Conservation (phyloP, 2,113 vertebrate genomes). For the Megaptera novaeangliae region DNA sequence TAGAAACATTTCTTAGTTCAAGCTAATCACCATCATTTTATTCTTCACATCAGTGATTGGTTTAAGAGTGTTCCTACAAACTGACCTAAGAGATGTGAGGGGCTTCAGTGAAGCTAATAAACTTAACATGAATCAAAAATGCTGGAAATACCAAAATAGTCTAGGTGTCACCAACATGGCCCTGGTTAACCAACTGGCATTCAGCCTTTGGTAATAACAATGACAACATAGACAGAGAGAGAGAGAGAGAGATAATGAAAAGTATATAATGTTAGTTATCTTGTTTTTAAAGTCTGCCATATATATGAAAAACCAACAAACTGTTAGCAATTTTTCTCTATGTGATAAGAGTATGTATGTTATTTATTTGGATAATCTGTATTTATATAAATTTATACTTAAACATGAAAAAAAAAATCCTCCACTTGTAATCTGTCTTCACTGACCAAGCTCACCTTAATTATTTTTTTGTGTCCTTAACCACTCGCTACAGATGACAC, state of each 20-base stretch:
- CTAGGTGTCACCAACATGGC: not conserved
- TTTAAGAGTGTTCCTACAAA: not conserved
- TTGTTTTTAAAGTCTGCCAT: not conserved
- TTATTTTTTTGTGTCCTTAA: too few species aligned
- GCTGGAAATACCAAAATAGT: not conserved
- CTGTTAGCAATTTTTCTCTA: not conserved
- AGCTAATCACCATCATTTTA: not conserved
- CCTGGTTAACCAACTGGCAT: not conserved
- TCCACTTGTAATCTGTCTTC: too few species aligned
- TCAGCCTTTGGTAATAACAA: not conserved
- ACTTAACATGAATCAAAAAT: not conserved
- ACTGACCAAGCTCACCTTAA: too few species aligned
- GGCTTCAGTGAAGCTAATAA: not conserved
- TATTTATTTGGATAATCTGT: not conserved
- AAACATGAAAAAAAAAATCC: too few species aligned
- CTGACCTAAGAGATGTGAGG: not conserved
- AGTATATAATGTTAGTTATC: not conserved
- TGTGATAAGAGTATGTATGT: not conserved
- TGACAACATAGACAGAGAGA: too few species aligned
- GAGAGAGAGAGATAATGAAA: not conserved
- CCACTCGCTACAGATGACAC: too few species aligned
- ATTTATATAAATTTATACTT: not conserved
- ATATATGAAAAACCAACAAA: not conserved
- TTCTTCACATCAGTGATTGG: not conserved
- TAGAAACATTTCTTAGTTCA: not conserved